These are phyloP conservation scores for Platanista minor DNA, from an alignment of 2,113 vertebrate species.

Conservation along the genomic window DNA sequence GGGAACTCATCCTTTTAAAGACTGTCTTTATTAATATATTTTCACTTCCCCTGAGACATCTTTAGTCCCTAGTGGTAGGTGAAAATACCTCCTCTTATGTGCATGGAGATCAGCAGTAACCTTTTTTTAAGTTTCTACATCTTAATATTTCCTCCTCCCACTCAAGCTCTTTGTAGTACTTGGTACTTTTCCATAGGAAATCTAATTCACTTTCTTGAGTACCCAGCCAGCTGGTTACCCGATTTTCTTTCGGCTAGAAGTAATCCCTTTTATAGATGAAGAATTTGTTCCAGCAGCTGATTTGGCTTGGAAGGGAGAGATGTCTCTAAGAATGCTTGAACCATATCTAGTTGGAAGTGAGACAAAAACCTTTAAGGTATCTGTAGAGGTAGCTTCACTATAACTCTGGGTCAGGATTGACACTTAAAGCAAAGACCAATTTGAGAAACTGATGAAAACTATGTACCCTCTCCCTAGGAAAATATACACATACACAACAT, in stretches of 20 bases:
- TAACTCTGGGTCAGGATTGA: neutral
- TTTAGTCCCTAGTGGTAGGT: neutral
- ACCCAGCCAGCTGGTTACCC: neutral
- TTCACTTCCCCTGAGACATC: neutral
- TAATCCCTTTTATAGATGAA: constrained; percentile 43
- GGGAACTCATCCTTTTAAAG: constrained; percentile 10
- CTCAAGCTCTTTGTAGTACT: neutral
- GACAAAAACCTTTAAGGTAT: neutral
- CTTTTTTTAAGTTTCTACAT: constrained; percentile 27
- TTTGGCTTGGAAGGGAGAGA: neutral
- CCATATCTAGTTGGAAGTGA: neutral
- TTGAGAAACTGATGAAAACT: constrained; percentile 31
- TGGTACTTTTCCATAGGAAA: constrained; percentile 55
- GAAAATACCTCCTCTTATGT: neutral
- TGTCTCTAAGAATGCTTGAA: neutral
- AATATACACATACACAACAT: neutral
- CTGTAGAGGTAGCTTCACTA: neutral
- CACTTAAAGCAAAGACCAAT: neutral
- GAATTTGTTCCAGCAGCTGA: constrained; percentile 3
- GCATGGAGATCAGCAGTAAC: neutral
- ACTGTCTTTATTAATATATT: constrained; percentile 2
- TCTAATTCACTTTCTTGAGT: constrained; percentile 32
- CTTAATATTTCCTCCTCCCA: constrained; percentile 54
- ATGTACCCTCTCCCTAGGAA: neutral
- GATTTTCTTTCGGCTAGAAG: constrained; percentile 23